Percentiles rank a stretch among this genome's conserved stretches.
Evolutionary conservation across 1,140 invertebrate genomes (phyloP).

Genomic region (Trypoxylus dichotomus): DNA sequence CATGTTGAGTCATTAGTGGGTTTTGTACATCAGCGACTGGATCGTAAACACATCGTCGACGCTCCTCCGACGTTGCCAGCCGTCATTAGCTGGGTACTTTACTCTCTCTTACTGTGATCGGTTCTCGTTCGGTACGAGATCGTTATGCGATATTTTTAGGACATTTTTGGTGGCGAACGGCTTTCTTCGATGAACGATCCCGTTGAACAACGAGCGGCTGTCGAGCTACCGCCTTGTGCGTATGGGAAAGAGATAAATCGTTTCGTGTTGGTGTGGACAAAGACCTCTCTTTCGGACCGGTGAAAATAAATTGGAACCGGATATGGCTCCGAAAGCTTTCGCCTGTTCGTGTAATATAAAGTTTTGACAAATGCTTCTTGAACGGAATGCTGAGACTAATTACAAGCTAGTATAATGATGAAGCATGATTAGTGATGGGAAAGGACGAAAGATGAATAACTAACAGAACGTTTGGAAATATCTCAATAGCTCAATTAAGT

Average conservation of each 20-base stretch:
- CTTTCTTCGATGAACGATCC: not conserved
- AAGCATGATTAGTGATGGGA: too few species aligned
- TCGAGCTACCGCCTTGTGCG: not conserved
- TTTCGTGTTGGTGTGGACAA: not conserved
- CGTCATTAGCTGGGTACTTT: not conserved
- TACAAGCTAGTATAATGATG: too few species aligned
- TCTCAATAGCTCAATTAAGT: too few species aligned
- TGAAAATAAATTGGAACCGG: not conserved
- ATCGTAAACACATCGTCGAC: constrained; percentile 46
- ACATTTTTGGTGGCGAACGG: not conserved
- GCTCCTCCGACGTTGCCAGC: constrained; percentile 28
- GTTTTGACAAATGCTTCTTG: not conserved
- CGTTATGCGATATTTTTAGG: not conserved
- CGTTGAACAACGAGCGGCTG: not conserved
- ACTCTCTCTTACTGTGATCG: not conserved
- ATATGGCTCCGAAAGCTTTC: not conserved
- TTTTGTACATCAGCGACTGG: constrained; percentile 45
- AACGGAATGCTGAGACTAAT: too few species aligned
- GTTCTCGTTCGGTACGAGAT: not conserved
- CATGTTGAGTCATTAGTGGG: constrained; percentile 46
- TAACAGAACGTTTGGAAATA: too few species aligned
- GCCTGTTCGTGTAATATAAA: too few species aligned
- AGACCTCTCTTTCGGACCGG: not conserved
- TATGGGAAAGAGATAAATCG: not conserved
- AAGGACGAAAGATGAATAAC: too few species aligned